Conservation (phyloP, 64 coral and sea anemone species). For the Hydrozoanthus tunicans region DNA sequence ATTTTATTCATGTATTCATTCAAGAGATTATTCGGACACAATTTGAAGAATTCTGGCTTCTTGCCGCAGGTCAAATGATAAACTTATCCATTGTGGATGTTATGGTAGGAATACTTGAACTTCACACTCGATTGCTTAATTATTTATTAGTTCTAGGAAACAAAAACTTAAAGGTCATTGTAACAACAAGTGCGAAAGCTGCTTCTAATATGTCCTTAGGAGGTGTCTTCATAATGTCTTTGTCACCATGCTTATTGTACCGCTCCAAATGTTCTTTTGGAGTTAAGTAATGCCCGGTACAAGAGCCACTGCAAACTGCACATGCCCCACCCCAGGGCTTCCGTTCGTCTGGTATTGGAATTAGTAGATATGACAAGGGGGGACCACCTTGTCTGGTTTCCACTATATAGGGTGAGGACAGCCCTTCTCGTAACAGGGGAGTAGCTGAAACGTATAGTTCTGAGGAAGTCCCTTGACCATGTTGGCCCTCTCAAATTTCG, state of each 20-base stretch:
- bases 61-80: no score
- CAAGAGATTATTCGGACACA: no score
- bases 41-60: no score
- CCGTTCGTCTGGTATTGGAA: constrained; percentile 8
- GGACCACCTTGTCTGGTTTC: constrained; percentile 38
- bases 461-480: constrained; percentile 24
- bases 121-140: no score
- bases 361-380: background rate
- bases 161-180: no score
- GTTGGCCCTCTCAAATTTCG: constrained; percentile 13
- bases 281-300: constrained; percentile 32
- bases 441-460: constrained; percentile 38
- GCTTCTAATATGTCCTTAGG: background rate
- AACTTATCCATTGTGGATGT: no score
- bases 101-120: no score
- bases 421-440: constrained; percentile 38
- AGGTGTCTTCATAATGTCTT: constrained; percentile 4
- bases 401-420: constrained; percentile 54
- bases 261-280: background rate
- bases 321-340: constrained; percentile 17
- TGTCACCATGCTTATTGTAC: background rate
- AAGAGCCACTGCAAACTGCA: background rate
- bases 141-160: no score
- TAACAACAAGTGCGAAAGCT: no score
- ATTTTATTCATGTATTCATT: no score